Evolutionary conservation across 92 coral and sea anemone genomes (phyloP).

Genomic region (Chrysogorgia sp.): DNA sequence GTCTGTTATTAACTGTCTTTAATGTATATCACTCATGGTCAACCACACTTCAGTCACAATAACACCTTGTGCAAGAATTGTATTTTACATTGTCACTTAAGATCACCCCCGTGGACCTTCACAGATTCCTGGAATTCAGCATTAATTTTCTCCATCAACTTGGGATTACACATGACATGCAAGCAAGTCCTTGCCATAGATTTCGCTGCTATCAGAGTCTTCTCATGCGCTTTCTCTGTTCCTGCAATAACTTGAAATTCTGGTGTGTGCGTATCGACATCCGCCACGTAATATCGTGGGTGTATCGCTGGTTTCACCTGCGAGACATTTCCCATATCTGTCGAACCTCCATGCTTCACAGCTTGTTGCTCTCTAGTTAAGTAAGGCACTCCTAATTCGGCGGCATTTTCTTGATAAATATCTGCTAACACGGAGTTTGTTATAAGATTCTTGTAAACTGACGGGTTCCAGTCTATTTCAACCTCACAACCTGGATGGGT

Average conservation of each 20-base stretch:
- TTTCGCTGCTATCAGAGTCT: constrained; percentile 75
- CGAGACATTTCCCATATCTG: too few species aligned
- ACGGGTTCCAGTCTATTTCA: too few species aligned
- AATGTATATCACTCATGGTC: too few species aligned
- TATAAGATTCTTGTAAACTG: constrained; percentile 66
- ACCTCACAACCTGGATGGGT: too few species aligned
- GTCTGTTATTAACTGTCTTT: too few species aligned
- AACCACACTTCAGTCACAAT: too few species aligned
- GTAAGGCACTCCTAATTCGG: too few species aligned
- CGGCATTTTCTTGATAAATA: too few species aligned
- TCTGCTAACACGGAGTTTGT: constrained; percentile 78
- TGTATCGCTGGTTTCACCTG: constrained; percentile 96
- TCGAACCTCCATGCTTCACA: too few species aligned
- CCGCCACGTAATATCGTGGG: constrained; percentile 74
- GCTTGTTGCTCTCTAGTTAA: too few species aligned
- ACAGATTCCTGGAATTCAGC: constrained; percentile 41
- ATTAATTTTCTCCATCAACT: constrained; percentile 51
- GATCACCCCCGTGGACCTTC: background rate
- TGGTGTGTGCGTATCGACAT: constrained; percentile 65
- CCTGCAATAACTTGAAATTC: constrained; percentile 66
- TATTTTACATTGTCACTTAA: too few species aligned
- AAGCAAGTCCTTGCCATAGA: constrained; percentile 76
- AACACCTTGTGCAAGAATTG: too few species aligned
- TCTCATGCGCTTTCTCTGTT: constrained; percentile 63
- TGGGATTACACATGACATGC: constrained; percentile 66